Percentiles rank a stretch among this genome's conserved stretches.
Evolutionary conservation across 2,113 vertebrate genomes (phyloP).

Genomic region (Numenius arquata): DNA sequence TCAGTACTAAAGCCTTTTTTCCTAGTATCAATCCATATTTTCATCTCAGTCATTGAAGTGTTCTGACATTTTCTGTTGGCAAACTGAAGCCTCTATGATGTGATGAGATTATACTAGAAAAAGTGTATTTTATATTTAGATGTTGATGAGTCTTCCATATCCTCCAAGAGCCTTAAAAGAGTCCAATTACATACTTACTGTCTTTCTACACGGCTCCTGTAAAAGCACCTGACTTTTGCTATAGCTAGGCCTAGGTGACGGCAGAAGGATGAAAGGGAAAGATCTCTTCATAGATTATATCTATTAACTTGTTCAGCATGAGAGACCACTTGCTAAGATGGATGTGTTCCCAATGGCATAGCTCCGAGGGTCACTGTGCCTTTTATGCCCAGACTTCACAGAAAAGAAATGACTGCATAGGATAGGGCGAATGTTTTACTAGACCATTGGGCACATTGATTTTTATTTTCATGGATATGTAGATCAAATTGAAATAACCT

Average conservation of each 20-base stretch:
- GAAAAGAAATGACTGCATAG: neutral
- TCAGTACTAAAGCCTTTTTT: neutral
- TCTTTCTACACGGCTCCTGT: neutral
- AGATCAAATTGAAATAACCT: constrained; percentile 63
- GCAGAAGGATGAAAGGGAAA: neutral
- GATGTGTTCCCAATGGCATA: neutral
- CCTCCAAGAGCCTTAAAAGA: neutral
- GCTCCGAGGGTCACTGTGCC: constrained; percentile 1
- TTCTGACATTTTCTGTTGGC: neutral
- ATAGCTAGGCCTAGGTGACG: neutral
- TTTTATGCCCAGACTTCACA: neutral
- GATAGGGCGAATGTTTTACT: constrained; percentile 52
- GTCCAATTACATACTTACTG: neutral
- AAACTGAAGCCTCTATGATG: neutral
- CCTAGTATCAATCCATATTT: neutral
- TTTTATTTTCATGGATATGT: constrained; percentile 64
- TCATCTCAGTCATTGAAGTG: neutral
- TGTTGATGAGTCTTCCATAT: neutral
- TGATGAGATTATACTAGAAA: neutral
- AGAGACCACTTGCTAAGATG: neutral
- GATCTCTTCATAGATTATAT: neutral
- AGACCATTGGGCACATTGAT: constrained; percentile 61
- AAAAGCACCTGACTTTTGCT: neutral
- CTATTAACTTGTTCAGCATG: neutral
- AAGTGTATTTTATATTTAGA: neutral